Conservation (phyloP, 2,113 vertebrate genomes). For the Saccopteryx leptura region DNA sequence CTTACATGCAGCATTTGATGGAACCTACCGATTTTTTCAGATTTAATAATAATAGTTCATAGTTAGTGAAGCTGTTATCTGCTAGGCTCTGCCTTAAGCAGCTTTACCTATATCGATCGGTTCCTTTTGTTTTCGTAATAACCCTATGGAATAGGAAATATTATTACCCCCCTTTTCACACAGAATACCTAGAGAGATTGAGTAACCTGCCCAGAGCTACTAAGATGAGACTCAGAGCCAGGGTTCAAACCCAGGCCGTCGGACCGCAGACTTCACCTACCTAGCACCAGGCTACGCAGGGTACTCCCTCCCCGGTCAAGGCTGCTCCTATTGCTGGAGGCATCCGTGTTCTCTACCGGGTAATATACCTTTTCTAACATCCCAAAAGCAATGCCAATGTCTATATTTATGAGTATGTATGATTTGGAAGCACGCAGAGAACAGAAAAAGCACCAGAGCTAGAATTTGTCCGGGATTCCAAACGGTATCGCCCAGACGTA, state of each 20-base stretch:
- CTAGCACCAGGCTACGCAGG: background rate
- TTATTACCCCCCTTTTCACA: background rate
- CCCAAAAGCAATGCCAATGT: background rate
- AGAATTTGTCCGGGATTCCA: slow-evolving; percentile 17
- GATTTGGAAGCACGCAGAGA: background rate
- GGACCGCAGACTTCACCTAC: background rate
- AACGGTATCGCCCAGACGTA: background rate
- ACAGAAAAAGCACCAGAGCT: background rate
- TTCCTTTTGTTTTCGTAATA: background rate
- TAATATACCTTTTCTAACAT: background rate
- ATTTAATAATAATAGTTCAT: background rate
- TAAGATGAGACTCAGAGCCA: background rate
- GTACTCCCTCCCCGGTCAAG: background rate
- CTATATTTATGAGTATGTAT: background rate
- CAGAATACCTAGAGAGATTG: background rate
- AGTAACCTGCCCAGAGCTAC: background rate
- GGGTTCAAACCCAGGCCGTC: background rate
- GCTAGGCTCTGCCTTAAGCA: background rate
- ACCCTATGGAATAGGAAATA: background rate
- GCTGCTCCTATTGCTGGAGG: background rate
- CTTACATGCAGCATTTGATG: background rate
- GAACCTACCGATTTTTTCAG: background rate
- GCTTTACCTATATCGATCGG: background rate
- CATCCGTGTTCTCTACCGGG: background rate
- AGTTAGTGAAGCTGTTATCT: background rate